These are phyloP conservation scores for Sitophilus oryzae DNA, from an alignment of 1,140 invertebrate species.

Conservation along the genomic window DNA sequence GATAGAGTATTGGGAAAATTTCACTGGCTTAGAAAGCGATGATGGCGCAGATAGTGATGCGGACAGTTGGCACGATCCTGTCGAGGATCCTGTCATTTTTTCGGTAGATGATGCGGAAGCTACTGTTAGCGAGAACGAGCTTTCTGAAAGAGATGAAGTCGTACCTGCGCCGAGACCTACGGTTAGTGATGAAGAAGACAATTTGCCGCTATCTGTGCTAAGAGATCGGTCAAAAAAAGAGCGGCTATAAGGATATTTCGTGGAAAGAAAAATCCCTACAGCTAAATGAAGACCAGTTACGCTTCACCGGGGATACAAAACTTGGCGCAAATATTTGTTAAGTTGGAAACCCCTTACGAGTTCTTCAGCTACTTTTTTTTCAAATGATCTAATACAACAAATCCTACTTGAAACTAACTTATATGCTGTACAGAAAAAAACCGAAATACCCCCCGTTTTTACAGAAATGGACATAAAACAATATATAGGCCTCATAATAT, in stretches of 20 bases:
- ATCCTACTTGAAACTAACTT: slow-evolving; percentile 32
- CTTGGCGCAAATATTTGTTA: not conserved
- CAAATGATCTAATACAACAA: slow-evolving; percentile 9
- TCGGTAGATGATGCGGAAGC: no score
- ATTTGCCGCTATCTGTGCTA: no score
- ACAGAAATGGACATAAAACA: slow-evolving; percentile 12
- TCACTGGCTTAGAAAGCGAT: no score
- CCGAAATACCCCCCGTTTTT: slow-evolving; percentile 23
- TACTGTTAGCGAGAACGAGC: no score
- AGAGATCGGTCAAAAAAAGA: no score
- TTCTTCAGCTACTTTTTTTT: slow-evolving; percentile 32
- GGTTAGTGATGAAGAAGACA: no score
- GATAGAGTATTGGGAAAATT: no score
- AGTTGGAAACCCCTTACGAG: slow-evolving; percentile 27
- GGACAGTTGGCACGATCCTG: no score
- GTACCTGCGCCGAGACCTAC: no score
- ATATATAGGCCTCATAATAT: slow-evolving; percentile 38
- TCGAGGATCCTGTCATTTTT: no score
- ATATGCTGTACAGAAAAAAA: slow-evolving; percentile 25
- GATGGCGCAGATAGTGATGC: no score
- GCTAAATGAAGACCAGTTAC: slow-evolving; percentile 24
- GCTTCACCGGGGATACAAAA: slow-evolving; percentile 13
- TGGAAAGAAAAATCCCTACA: slow-evolving; percentile 29
- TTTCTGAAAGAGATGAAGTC: no score
- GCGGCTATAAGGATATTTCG: slow-evolving; percentile 23